These are phyloP conservation scores for Hedya salicella DNA, from an alignment of 2,888 invertebrate genomes.

Conservation along the genomic window DNA sequence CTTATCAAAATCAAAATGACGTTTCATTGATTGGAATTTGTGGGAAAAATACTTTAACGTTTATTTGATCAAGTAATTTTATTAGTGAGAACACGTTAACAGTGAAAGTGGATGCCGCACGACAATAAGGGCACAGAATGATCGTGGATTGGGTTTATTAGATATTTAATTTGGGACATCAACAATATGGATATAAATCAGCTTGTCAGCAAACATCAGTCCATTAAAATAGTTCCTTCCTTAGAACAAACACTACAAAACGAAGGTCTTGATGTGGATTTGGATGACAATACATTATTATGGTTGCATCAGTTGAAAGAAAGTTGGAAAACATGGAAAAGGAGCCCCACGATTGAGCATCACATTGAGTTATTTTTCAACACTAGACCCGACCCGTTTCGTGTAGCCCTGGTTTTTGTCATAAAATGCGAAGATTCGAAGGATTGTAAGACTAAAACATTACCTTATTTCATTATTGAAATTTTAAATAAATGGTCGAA, in stretches of 20 bases:
- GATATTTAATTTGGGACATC: constrained; percentile 11
- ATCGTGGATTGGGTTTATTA: neutral
- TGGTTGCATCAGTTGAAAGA: constrained; percentile 77
- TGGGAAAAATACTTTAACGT: neutral
- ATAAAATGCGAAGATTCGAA: constrained; percentile 87
- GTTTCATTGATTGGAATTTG: neutral
- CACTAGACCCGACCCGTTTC: constrained; percentile 84
- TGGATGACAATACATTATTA: constrained; percentile 65
- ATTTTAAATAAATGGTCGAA: constrained; percentile 83
- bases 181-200: constrained; percentile 59
- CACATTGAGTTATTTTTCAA: constrained; percentile 79
- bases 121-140: neutral
- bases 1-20: neutral
- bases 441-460: constrained; percentile 86
- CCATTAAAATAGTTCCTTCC: constrained; percentile 79
- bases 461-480: constrained; percentile 87
- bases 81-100: neutral
- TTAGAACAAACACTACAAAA: constrained; percentile 71
- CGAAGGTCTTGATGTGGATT: constrained; percentile 72
- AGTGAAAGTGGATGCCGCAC: neutral
- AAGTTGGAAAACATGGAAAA: constrained; percentile 83
- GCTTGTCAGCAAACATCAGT: constrained; percentile 68
- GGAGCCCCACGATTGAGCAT: constrained; percentile 79
- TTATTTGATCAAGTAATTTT: neutral
- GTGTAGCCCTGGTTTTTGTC: constrained; percentile 84